A percentile compares a stretch with the other conserved stretches of the same genome.
These are phyloP conservation scores for Halocynthia aurantium DNA, from an alignment of 23 tunicate genomes.

Conservation along the genomic window DNA sequence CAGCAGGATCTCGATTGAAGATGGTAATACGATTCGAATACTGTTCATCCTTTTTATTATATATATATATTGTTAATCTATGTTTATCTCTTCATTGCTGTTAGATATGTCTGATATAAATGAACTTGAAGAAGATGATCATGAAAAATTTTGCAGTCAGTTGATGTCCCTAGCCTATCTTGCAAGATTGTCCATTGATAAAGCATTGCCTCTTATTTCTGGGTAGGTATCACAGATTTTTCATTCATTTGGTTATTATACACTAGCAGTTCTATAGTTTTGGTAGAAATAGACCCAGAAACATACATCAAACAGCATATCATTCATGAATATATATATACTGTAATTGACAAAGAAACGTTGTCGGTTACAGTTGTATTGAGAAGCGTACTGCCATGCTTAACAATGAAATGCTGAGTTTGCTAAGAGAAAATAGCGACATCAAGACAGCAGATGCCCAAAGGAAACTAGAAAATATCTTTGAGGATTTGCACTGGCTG, in stretches of 20 bases:
- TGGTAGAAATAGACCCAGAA: too few relatives aligned
- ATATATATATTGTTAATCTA: neutral
- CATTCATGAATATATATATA: too few relatives aligned
- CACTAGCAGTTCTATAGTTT: neutral
- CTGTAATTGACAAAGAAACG: too few relatives aligned
- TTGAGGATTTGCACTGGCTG: constrained; percentile 80
- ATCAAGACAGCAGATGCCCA: neutral
- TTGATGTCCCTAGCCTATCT: constrained; percentile 46
- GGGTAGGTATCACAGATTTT: constrained; percentile 8
- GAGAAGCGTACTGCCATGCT: too few relatives aligned
- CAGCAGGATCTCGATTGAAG: constrained; percentile 14
- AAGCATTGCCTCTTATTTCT: constrained; percentile 27
- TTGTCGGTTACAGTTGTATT: too few relatives aligned
- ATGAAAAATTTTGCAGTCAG: constrained; percentile 40
- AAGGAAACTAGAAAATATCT: constrained; percentile 12
- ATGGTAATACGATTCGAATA: constrained; percentile 2
- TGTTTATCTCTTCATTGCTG: neutral
- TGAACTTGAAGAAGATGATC: constrained; percentile 70
- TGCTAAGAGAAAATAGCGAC: too few relatives aligned
- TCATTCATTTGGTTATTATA: neutral
- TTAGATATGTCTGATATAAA: constrained; percentile 35
- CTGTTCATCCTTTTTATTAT: neutral
- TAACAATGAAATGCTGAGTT: too few relatives aligned
- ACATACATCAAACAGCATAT: too few relatives aligned
- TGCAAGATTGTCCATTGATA: constrained; percentile 17